Evolutionary conservation across 1,140 invertebrate species (phyloP), one percentile per base, ranked within the genome.

Genomic region (Triops longicaudatus): DNA sequence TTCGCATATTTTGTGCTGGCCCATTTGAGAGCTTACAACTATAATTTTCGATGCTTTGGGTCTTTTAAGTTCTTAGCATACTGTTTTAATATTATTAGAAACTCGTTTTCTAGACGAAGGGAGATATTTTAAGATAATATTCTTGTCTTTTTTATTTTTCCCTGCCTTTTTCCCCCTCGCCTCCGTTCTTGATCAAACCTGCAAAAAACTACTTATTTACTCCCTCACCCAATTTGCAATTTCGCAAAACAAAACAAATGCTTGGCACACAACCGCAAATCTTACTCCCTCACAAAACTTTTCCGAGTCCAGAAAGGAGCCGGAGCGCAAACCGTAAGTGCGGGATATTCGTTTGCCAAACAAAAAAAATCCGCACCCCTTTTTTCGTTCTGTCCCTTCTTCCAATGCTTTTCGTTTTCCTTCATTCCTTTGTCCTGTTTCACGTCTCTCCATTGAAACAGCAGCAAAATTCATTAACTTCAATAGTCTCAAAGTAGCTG

Each of bases 251-350:
- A 63, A 42, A 75, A 22, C 42, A 28, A 75, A 42, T 63, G 43
- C 31, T 75, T 75, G 42, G 74, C 43, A 74, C 73, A 41, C 37
- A 75, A 50, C 27, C 17, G 14, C 73, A 75, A 27, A 50, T 44
- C 37, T 44, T 75, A 75, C 74, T 50, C 27, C 26, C 74, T 27
- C 42, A 44, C 43, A 50, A 50, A 5, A 17, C 42, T 50, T 50
- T n/a, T 63, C 50, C 50, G 50, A 63, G 50, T 63, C 50, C 50
- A 63, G 50, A 63, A 63, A 63, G 50, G 50, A 63, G 50, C 50
- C 50, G 50, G 50, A 63, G 50, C 50, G 50, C 50, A 63, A 63
- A 63, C 50, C 50, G 50, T 63, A 63, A 63, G 50, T 63, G 50
- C 50, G 50, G 50, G 50, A 37, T 17, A 63, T 63, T 63, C 50